Conservation (phyloP, 2,888 invertebrate genomes). For the Eugnorisma glareosa region DNA sequence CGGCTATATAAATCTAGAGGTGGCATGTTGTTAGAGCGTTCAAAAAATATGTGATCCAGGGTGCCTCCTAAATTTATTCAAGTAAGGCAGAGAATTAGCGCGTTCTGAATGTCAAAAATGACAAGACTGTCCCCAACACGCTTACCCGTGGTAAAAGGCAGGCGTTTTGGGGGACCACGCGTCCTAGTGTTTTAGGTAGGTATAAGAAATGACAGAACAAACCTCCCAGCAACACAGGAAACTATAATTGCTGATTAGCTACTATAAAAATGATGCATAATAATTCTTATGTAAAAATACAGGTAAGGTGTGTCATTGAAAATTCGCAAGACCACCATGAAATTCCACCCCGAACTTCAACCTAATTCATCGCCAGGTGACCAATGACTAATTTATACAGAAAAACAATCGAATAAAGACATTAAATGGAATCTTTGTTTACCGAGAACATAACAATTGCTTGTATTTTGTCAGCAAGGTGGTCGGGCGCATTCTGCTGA, state of each 20-base stretch:
- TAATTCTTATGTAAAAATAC: background rate
- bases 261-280: background rate
- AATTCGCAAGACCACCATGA: conserved; percentile 51
- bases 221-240: too few relatives aligned
- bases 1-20: too few relatives aligned
- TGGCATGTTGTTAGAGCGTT: too few relatives aligned
- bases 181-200: too few relatives aligned
- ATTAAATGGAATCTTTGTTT: conserved; percentile 46
- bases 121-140: too few relatives aligned
- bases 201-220: too few relatives aligned
- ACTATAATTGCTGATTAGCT: background rate
- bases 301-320: background rate
- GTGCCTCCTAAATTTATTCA: too few relatives aligned
- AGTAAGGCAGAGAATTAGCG: too few relatives aligned
- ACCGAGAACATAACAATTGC: conserved; percentile 64
- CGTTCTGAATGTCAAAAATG: too few relatives aligned
- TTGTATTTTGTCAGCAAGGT: conserved; percentile 40
- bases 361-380: conserved; percentile 50
- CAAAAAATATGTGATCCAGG: too few relatives aligned
- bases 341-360: conserved; percentile 17
- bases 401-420: conserved; percentile 54
- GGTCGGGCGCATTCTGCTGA: conserved; percentile 22
- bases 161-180: too few relatives aligned
- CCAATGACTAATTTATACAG: conserved; percentile 57
- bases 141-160: too few relatives aligned